Percentiles rank a stretch among this genome's conserved stretches.
Evolutionary conservation across 2,113 vertebrate species (phyloP).

Genomic region (Solea senegalensis): DNA sequence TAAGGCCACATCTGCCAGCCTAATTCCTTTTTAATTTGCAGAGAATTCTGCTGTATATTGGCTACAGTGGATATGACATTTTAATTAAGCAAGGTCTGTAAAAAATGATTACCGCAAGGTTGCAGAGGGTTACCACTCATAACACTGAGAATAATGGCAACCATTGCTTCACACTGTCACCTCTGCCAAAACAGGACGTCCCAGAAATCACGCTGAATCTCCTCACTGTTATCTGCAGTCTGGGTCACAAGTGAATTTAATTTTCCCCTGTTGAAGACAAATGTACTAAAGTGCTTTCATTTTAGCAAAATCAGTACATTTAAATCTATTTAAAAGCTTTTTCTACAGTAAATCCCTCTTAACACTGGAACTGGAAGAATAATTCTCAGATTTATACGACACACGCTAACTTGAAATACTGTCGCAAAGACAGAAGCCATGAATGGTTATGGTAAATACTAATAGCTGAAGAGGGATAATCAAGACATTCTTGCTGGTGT

Average conservation of each 20-base stretch:
- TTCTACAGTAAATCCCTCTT: slow-evolving; percentile 43
- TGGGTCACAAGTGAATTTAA: background rate
- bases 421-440: slow-evolving; percentile 19
- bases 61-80: slow-evolving; percentile 71
- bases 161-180: background rate
- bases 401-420: slow-evolving; percentile 48
- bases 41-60: slow-evolving; percentile 62
- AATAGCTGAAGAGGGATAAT: no score
- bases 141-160: slow-evolving; percentile 39
- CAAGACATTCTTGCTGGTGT: background rate
- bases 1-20: slow-evolving; percentile 79
- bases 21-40: slow-evolving; percentile 81
- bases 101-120: slow-evolving; percentile 62
- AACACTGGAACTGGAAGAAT: slow-evolving; percentile 65
- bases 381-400: slow-evolving; percentile 65
- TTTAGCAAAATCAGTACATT: slow-evolving; percentile 25
- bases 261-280: background rate
- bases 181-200: slow-evolving; percentile 22
- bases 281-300: background rate
- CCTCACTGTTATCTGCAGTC: slow-evolving; percentile 16
- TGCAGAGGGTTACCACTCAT: slow-evolving; percentile 37
- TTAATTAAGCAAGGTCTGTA: slow-evolving; percentile 74
- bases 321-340: slow-evolving; percentile 44
- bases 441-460: slow-evolving; percentile 14
- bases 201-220: slow-evolving; percentile 27